Percentiles rank a stretch among this genome's conserved stretches.
Evolutionary conservation across 1,140 invertebrate genomes (phyloP).

Genomic region (Drosophila insularis): DNA sequence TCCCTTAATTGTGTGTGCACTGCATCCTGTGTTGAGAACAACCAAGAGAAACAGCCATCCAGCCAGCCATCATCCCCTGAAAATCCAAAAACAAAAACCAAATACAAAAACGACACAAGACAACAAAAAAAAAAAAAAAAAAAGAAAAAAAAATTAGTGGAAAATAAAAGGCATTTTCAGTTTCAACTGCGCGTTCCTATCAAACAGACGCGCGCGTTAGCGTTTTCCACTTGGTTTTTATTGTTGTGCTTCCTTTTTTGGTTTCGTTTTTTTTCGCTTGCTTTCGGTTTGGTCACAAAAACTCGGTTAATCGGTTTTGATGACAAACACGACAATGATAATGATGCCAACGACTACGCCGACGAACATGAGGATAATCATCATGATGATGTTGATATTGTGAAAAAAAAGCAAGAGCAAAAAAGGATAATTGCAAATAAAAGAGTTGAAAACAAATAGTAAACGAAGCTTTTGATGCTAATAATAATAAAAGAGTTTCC

Average conservation of each 20-base stretch:
- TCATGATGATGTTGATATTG: neutral
- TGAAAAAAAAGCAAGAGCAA: neutral
- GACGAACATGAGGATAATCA: neutral
- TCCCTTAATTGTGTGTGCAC: conserved; percentile 57
- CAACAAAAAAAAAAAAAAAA: conserved; percentile 29
- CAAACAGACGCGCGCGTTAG: conserved; percentile 58
- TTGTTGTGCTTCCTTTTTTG: neutral
- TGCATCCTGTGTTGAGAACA: conserved; percentile 55
- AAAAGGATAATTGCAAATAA: conserved; percentile 20
- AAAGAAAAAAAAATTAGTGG: conserved; percentile 56
- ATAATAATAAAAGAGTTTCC: neutral
- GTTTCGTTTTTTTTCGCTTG: conserved; percentile 1
- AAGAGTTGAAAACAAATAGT: neutral
- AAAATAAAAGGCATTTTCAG: conserved; percentile 74
- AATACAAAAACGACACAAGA: conserved; percentile 22
- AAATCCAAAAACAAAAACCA: conserved; percentile 21
- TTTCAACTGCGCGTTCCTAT: conserved; percentile 60
- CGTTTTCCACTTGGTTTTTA: conserved; percentile 17
- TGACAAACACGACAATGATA: neutral
- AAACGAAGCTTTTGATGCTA: neutral
- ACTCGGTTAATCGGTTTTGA: conserved; percentile 29
- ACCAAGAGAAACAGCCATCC: conserved; percentile 1
- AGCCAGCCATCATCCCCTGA: conserved; percentile 46
- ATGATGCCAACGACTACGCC: neutral
- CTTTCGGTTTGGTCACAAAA: neutral